A percentile compares a stretch with the other conserved stretches of the same genome.
phyloP scores from a whole-genome alignment of 2,797 vertebrate genomes.

The Artibeus lituratus region DNA sequence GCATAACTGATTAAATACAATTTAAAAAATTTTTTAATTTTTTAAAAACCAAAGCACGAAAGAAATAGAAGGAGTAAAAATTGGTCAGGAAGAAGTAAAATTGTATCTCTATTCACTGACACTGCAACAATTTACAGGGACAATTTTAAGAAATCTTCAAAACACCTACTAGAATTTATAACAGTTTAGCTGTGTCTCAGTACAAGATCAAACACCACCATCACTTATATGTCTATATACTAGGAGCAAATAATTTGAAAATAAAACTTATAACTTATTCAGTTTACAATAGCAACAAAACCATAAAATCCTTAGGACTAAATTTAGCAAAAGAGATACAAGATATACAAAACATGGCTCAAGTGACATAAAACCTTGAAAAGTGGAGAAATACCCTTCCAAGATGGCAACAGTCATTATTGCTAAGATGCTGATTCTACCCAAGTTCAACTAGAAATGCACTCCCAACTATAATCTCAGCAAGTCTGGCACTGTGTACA shows the following conservation, averaged over 20 bases:
- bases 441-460: neutral
- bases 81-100: neutral
- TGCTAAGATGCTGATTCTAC: neutral
- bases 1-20: neutral
- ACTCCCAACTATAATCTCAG: neutral
- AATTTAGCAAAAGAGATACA: neutral
- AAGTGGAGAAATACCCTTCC: neutral
- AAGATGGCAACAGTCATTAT: fast-evolving
- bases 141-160: neutral
- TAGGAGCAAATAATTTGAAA: neutral
- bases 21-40: too few species aligned
- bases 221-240: too few species aligned
- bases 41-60: neutral
- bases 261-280: neutral
- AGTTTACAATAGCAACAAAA: neutral
- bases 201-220: neutral
- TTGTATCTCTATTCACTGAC: neutral
- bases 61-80: neutral
- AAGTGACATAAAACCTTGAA: neutral
- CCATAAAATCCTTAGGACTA: neutral
- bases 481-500: neutral
- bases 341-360: neutral
- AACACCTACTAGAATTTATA: neutral
- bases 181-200: neutral
- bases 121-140: fast-evolving